A percentile compares a stretch with the other conserved stretches of the same genome.
Conservation (phyloP, 1,140 invertebrate species). For the Fopius arisanus region DNA sequence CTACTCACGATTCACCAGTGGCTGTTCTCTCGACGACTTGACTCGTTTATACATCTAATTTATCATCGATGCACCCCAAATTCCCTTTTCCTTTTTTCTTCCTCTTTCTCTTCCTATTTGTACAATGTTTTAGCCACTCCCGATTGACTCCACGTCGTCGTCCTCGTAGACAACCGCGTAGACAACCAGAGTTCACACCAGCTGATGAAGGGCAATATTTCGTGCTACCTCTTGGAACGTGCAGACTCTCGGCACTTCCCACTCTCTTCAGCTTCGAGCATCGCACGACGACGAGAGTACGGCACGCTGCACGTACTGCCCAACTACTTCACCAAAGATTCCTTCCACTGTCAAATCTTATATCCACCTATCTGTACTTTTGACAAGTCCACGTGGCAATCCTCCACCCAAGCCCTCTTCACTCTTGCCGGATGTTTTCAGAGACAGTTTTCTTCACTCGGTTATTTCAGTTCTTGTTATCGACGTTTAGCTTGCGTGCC, state of each 20-base stretch:
- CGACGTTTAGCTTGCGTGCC: background rate
- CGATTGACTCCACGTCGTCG: background rate
- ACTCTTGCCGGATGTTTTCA: background rate
- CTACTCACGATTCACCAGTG: background rate
- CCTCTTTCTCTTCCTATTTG: background rate
- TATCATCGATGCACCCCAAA: background rate
- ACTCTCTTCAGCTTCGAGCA: slow-evolving; percentile 32
- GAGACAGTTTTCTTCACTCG: background rate
- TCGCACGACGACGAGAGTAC: slow-evolving; percentile 33
- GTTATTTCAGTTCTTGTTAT: background rate
- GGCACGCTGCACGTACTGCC: slow-evolving; percentile 28
- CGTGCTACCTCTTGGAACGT: slow-evolving; percentile 36
- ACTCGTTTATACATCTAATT: background rate
- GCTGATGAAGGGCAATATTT: slow-evolving; percentile 16
- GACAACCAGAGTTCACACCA: slow-evolving; percentile 4
- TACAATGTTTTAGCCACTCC: background rate
- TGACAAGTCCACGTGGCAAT: background rate
- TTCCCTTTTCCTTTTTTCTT: background rate
- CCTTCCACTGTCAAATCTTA: background rate
- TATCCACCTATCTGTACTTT: background rate
- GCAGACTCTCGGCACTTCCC: slow-evolving; percentile 30
- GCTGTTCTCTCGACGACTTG: background rate
- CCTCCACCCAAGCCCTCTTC: background rate
- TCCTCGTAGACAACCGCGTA: slow-evolving; percentile 13
- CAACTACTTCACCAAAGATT: background rate